Base-by-base conservation (phyloP, 2,888 invertebrate genomes). In the Hemicrepidius hirtus region DNA sequence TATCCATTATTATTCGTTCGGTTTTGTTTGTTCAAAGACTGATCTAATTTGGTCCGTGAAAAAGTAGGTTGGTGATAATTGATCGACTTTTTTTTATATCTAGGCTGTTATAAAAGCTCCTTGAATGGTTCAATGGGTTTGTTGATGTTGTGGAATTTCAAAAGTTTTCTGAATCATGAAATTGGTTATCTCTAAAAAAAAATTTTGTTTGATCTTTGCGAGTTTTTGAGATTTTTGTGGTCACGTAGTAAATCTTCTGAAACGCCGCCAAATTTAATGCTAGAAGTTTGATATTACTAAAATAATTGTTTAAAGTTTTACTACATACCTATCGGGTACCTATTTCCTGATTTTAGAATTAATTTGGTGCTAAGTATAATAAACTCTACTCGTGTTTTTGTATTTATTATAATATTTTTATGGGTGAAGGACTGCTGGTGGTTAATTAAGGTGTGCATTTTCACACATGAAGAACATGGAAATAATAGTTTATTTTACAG, bases 1-100 rank as follows among this genome's bases (percentile, higher is more conserved):
- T 78, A 21, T n/a, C 50, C 64, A 49, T 49, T 32, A 10, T 49
- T 49, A n/a, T 64, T 64, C 9, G 55, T 55, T 35, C 21, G 37
- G 18, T 13, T 40, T 40, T 40, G 40, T 40, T 40, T 40, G 40
- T 40, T 40, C 40, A 40, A 40, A 46, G 46, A 46, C 16, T 46
- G 46, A 46, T 46, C 46, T 46, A 46, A 46, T 46, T 46, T 46
- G 18, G 18, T 13, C 18, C 16, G 10, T 9, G 46, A 46, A 46
- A 46, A 46, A 46, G 46, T 46, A 16, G 46, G 46, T 18, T 46
- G 46, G 13, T 18, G 18, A 13, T 46, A 46, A 46, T 46, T 46
- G 46, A 57, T 35, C 57, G 57, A 9, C 35, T 57, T 57, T 57
- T 55, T 55, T 57, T 46, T 46, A 18, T 46, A 16, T 46, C 46